Conservation (phyloP, 2,888 invertebrate species). For the Epinotia brunnichana region DNA sequence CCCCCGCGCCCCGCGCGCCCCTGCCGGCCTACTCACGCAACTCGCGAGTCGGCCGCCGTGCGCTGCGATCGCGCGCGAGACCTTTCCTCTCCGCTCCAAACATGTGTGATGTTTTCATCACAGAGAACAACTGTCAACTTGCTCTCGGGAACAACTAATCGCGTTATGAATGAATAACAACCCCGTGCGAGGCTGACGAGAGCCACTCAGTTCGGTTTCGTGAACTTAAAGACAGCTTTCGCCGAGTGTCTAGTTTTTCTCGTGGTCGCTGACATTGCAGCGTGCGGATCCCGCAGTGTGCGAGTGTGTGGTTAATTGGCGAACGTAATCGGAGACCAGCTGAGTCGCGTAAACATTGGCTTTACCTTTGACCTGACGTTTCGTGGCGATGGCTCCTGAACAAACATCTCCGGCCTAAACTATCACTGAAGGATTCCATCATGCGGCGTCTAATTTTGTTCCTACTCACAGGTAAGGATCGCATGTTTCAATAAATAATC, state of each 20-base stretch:
- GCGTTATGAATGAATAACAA: slow-evolving; percentile 68
- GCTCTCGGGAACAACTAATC: slow-evolving; percentile 57
- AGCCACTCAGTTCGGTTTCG: slow-evolving; percentile 53
- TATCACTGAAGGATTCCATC: slow-evolving; percentile 59
- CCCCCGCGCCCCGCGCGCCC: slow-evolving; percentile 58
- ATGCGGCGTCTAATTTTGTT: slow-evolving; percentile 76
- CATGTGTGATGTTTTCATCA: slow-evolving; percentile 83
- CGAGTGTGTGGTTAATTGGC: slow-evolving; percentile 82
- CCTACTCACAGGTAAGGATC: slow-evolving; percentile 75
- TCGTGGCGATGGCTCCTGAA: slow-evolving; percentile 68
- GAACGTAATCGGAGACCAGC: slow-evolving; percentile 74
- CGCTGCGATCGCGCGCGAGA: slow-evolving; percentile 78
- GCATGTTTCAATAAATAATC: slow-evolving; percentile 10
- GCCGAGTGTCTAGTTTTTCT: slow-evolving; percentile 77
- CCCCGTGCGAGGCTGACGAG: slow-evolving; percentile 50
- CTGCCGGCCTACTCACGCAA: slow-evolving; percentile 74
- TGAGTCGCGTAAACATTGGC: slow-evolving; percentile 80
- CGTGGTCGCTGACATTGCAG: slow-evolving; percentile 82
- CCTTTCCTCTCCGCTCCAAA: slow-evolving; percentile 66
- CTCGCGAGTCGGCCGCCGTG: slow-evolving; percentile 81
- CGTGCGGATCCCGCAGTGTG: slow-evolving; percentile 82
- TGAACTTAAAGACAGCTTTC: slow-evolving; percentile 68
- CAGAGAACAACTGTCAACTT: slow-evolving; percentile 68
- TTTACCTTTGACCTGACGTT: slow-evolving; percentile 60
- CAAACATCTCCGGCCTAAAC: slow-evolving; percentile 61